Conservation (phyloP, 2,888 invertebrate species). For the Chrysopilus asiliformis region DNA sequence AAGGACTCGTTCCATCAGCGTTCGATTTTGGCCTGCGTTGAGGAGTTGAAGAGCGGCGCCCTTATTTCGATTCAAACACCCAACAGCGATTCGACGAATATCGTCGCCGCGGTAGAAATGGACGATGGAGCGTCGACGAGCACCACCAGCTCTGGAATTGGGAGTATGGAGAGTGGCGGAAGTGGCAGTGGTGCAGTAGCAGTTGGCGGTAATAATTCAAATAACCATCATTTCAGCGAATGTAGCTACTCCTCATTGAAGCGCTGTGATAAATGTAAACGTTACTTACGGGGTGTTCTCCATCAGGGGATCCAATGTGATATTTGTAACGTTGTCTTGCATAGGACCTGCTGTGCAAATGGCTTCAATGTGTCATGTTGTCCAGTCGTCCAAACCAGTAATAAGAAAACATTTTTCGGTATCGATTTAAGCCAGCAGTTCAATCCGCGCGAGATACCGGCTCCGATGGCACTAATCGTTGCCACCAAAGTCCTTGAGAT, state of each 20-base stretch:
- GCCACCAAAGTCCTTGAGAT: constrained; percentile 49
- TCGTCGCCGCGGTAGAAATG: background rate
- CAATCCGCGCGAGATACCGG: constrained; percentile 40
- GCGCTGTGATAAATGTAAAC: constrained; percentile 59
- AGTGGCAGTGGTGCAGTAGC: background rate
- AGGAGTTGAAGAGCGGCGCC: too few species aligned
- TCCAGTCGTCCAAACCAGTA: background rate
- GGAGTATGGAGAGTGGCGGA: background rate
- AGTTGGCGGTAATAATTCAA: background rate
- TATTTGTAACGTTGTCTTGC: constrained; percentile 56
- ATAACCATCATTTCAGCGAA: constrained; percentile 40
- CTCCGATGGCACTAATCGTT: constrained; percentile 46
- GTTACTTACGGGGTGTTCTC: constrained; percentile 52
- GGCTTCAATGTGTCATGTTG: constrained; percentile 25
- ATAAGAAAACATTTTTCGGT: constrained; percentile 41
- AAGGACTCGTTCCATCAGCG: constrained; percentile 60
- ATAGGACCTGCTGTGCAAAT: constrained; percentile 53
- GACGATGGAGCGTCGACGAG: too few species aligned
- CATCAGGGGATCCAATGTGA: constrained; percentile 59
- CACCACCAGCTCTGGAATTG: background rate
- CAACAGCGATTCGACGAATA: background rate
- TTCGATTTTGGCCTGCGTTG: constrained; percentile 51
- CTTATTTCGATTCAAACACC: constrained; percentile 13
- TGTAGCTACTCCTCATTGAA: constrained; percentile 54
- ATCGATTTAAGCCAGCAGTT: constrained; percentile 49